A percentile compares a stretch with the other conserved stretches of the same genome.
Conservation (phyloP, 2,888 invertebrate species). For the Ernsta delagoae region DNA sequence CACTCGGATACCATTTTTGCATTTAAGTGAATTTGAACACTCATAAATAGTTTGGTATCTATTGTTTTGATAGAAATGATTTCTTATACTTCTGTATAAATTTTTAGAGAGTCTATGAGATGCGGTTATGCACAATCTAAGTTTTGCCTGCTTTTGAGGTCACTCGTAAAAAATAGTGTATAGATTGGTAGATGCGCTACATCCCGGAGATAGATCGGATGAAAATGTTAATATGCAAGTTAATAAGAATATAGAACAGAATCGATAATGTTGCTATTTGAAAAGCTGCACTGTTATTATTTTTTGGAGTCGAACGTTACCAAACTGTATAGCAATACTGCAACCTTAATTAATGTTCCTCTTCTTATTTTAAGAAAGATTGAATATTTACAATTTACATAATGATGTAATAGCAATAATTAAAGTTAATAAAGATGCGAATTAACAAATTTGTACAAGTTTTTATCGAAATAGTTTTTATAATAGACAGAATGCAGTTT, state of each 20-base stretch:
- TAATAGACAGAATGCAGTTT: conserved; percentile 80
- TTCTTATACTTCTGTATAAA: conserved; percentile 57
- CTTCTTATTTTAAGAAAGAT: conserved; percentile 85
- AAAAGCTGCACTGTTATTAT: conserved; percentile 83
- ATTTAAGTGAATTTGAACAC: conserved; percentile 54
- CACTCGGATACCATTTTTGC: conserved; percentile 33
- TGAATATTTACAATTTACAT: conserved; percentile 84
- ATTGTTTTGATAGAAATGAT: conserved; percentile 52
- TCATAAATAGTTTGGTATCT: conserved; percentile 47
- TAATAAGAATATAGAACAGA: conserved; percentile 45
- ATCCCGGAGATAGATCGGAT: conserved; percentile 73
- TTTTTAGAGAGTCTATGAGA: conserved; percentile 57
- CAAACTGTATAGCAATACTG: conserved; percentile 79
- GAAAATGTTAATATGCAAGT: conserved; percentile 57
- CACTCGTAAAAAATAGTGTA: conserved; percentile 68
- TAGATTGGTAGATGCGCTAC: conserved; percentile 84
- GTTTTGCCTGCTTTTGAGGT: conserved; percentile 43
- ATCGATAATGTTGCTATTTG: conserved; percentile 72
- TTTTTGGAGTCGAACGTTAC: conserved; percentile 78
- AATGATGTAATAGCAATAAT: conserved; percentile 80
- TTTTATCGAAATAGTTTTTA: conserved; percentile 84
- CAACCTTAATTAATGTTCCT: conserved; percentile 84
- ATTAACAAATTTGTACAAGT: conserved; percentile 83
- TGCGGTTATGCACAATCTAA: conserved; percentile 44
- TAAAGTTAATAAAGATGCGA: conserved; percentile 75